Evolutionary conservation across 2,888 invertebrate genomes (phyloP).

Genomic region (Phoenoteleia sp.): DNA sequence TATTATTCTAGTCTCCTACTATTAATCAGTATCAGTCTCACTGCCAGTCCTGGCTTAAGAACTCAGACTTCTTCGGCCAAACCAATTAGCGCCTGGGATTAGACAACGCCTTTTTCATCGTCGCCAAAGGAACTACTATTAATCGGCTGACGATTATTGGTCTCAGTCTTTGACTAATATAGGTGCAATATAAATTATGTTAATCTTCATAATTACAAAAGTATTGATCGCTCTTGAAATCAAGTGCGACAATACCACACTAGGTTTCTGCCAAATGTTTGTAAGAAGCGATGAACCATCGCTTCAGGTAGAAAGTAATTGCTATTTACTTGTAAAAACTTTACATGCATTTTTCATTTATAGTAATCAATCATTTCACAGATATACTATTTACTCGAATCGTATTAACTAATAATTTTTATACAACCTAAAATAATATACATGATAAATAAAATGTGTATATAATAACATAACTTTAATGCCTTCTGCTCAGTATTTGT

Average conservation of each 20-base stretch:
- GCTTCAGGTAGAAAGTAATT: conserved; percentile 16
- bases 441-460: conserved; percentile 54
- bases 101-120: conserved; percentile 64
- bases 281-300: conserved; percentile 21
- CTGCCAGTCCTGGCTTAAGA: conserved; percentile 59
- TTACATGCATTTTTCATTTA: conserved; percentile 30
- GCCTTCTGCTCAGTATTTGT: conserved; percentile 70
- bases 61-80: conserved; percentile 32
- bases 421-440: conserved; percentile 48
- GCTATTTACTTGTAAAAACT: conserved; percentile 43
- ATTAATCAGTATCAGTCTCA: conserved; percentile 66
- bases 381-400: conserved; percentile 16
- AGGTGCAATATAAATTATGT: conserved; percentile 58
- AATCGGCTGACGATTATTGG: conserved; percentile 62
- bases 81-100: conserved; percentile 56
- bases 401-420: conserved; percentile 57
- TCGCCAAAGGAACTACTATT: conserved; percentile 60
- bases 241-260: conserved; percentile 18
- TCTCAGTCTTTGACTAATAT: conserved; percentile 56
- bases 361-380: conserved; percentile 16
- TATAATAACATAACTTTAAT: conserved; percentile 56
- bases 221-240: conserved; percentile 39
- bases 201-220: conserved; percentile 31
- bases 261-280: conserved; percentile 44
- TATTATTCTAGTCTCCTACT: conserved; percentile 58